Conservation (phyloP, 2,113 vertebrate genomes). For the Tenrec ecaudatus region DNA sequence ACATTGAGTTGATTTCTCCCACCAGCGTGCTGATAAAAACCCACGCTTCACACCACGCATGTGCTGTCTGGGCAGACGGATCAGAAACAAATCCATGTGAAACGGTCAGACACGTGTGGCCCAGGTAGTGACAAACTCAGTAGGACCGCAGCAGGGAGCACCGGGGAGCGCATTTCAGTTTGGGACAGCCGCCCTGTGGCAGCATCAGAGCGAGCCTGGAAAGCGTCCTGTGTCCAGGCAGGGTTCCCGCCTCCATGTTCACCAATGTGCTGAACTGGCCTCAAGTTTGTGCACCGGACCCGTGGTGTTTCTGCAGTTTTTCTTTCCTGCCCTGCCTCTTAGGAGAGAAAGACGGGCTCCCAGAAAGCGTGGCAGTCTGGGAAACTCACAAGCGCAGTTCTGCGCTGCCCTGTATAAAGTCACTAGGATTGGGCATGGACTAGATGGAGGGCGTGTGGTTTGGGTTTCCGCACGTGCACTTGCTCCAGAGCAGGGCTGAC, state of each 20-base stretch:
- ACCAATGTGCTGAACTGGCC: background rate
- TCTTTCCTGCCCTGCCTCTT: background rate
- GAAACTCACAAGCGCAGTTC: too few relatives aligned
- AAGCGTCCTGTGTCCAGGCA: background rate
- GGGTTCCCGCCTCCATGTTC: background rate
- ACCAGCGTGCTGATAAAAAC: conserved; percentile 9
- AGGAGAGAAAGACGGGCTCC: too few relatives aligned
- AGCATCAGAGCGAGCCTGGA: background rate
- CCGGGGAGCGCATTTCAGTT: background rate
- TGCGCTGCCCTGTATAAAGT: too few relatives aligned
- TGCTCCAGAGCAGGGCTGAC: too few relatives aligned
- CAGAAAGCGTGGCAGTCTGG: too few relatives aligned
- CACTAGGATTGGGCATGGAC: too few relatives aligned
- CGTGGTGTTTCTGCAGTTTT: background rate
- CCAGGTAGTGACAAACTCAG: background rate
- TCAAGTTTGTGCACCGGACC: background rate
- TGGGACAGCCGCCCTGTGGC: background rate
- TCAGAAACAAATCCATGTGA: conserved; percentile 12
- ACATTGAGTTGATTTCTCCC: background rate
- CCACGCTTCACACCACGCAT: background rate
- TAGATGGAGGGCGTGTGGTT: too few relatives aligned
- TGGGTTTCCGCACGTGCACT: background rate
- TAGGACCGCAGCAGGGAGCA: background rate
- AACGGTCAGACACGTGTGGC: background rate
- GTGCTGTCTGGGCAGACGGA: conserved; percentile 26